These are phyloP conservation scores for Streptopelia turtur DNA, from an alignment of 2,797 vertebrate species.

Conservation along the genomic window DNA sequence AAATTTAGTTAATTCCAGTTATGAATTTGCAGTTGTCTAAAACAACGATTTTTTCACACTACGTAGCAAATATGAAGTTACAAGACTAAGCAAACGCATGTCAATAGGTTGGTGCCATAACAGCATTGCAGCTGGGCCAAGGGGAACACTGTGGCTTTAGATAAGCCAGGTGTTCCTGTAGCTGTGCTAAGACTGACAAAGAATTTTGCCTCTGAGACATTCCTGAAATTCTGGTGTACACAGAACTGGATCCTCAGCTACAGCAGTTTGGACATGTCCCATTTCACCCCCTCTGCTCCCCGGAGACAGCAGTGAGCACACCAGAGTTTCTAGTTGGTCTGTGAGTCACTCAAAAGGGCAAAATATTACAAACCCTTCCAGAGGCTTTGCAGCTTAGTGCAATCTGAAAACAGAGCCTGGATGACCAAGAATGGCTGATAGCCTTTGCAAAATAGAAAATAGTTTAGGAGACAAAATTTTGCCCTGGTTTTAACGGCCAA, in stretches of 20 bases:
- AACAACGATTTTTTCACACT: background rate
- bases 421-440: background rate
- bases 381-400: background rate
- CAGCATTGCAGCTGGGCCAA: background rate
- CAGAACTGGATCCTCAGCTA: background rate
- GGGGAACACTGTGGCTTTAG: no score
- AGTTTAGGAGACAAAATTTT: background rate
- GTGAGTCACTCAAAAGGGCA: background rate
- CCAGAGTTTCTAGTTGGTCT: rapidly evolving
- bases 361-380: background rate
- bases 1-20: background rate
- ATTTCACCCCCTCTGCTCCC: background rate
- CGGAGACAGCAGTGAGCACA: background rate
- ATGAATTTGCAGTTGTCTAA: background rate
- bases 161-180: background rate
- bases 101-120: rapidly evolving
- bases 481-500: background rate
- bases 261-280: rapidly evolving
- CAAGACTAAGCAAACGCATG: background rate
- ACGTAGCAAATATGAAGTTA: rapidly evolving
- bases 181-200: background rate
- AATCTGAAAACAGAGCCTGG: background rate
- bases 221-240: background rate
- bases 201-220: background rate
- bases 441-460: background rate